Evolutionary conservation across 2,797 vertebrate genomes (phyloP).

Genomic region (Lepilemur septentrionalis): DNA sequence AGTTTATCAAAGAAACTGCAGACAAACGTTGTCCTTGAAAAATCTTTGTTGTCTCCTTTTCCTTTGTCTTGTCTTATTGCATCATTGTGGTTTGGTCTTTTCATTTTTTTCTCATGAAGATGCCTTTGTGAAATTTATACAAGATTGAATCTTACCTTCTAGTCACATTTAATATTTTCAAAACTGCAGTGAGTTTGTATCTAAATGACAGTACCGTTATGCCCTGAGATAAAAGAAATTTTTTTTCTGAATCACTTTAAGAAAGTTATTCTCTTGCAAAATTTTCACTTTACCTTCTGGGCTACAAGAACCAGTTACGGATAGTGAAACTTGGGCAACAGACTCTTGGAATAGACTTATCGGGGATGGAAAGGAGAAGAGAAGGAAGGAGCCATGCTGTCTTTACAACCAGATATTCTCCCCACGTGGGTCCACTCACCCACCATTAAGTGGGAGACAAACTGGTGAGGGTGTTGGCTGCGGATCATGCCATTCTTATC

Average conservation of each 20-base stretch:
- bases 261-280: background rate
- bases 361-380: background rate
- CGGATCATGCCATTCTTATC: background rate
- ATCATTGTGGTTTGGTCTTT: background rate
- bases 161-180: slow-evolving; percentile 31
- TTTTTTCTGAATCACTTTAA: slow-evolving; percentile 7
- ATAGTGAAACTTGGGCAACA: background rate
- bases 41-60: background rate
- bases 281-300: background rate
- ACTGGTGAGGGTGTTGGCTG: rapidly evolving
- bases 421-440: background rate
- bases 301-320: background rate
- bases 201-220: background rate
- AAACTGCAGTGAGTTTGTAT: slow-evolving; percentile 5
- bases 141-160: slow-evolving; percentile 24
- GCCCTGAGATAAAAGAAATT: background rate
- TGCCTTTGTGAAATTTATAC: slow-evolving; percentile 26
- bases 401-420: background rate
- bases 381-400: background rate
- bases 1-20: background rate
- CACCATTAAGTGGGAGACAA: background rate
- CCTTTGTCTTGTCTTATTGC: slow-evolving; percentile 16
- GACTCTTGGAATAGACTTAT: background rate
- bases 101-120: slow-evolving; percentile 20
- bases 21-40: background rate